Conservation (phyloP, 1,140 invertebrate species). For the Trinorchestia longiramus region DNA sequence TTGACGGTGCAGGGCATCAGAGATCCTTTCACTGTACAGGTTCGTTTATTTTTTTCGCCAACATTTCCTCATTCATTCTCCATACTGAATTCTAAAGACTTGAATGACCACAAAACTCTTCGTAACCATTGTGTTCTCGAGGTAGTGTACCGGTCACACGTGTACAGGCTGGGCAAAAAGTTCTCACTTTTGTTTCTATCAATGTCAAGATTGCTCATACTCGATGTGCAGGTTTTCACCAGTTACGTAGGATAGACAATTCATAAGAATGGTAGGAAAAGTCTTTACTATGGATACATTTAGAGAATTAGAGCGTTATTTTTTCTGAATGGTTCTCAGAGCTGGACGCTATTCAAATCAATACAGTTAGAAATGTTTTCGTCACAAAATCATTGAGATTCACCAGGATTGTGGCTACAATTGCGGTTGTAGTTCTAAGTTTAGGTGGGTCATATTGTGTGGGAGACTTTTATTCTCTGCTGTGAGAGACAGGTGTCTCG, state of each 20-base stretch:
- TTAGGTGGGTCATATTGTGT: background rate
- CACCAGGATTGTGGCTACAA: background rate
- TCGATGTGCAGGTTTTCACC: too few species aligned
- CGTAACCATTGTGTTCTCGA: too few species aligned
- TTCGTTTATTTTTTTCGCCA: slow-evolving; percentile 1
- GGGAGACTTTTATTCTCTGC: background rate
- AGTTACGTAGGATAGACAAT: too few species aligned
- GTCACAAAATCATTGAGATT: background rate
- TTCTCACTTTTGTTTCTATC: too few species aligned
- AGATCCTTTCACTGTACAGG: slow-evolving; percentile 90
- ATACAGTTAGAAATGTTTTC: background rate
- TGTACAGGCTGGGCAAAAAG: too few species aligned
- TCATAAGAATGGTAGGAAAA: too few species aligned
- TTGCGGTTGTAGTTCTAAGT: background rate
- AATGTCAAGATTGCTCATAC: too few species aligned
- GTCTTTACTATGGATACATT: too few species aligned
- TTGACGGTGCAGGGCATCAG: slow-evolving; percentile 96
- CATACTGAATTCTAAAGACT: too few species aligned
- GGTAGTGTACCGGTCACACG: too few species aligned
- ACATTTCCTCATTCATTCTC: background rate
- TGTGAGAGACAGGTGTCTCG: background rate
- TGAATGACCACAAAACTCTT: too few species aligned
- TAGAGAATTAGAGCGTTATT: background rate
- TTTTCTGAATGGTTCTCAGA: background rate
- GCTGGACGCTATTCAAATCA: background rate